Percentiles rank a stretch among this genome's conserved stretches.
Conservation (phyloP, 2,797 vertebrate genomes). For the Rallus crepitans region DNA sequence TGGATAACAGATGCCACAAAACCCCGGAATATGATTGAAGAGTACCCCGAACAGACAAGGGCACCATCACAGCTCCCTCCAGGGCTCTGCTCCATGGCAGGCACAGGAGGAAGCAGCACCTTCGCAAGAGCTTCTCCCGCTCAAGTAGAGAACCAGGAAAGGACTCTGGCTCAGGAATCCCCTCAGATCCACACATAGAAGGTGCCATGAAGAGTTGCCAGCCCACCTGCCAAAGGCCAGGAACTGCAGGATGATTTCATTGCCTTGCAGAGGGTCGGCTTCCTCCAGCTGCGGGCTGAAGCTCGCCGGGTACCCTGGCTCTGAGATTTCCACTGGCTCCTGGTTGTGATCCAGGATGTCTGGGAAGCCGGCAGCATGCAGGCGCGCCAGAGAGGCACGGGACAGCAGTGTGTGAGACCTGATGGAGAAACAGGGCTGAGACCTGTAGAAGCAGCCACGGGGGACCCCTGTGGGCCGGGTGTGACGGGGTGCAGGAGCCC, state of each 20-base stretch:
- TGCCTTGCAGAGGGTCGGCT: conserved; percentile 85
- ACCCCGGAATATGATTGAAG: background rate
- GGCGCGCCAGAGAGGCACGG: conserved; percentile 83
- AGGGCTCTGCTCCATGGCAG: background rate
- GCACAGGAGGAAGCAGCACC: background rate
- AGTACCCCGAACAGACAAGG: background rate
- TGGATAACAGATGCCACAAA: background rate
- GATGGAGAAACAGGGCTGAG: background rate
- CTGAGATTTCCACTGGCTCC: conserved; percentile 83
- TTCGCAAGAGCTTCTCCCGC: background rate
- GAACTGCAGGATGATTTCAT: conserved; percentile 92
- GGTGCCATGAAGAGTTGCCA: fast-evolving
- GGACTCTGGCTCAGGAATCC: background rate
- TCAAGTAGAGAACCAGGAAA: background rate
- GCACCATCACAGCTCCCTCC: background rate
- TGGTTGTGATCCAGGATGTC: conserved; percentile 83
- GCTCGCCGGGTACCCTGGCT: conserved; percentile 75
- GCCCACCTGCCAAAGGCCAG: conserved; percentile 91
- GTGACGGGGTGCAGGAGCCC: fast-evolving
- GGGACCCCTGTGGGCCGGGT: fast-evolving
- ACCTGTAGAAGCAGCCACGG: fast-evolving
- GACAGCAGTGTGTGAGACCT: conserved; percentile 83
- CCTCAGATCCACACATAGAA: background rate
- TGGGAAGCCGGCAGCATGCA: conserved; percentile 86
- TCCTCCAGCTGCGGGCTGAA: conserved; percentile 87